Percentiles rank a stretch among this genome's conserved stretches.
These are phyloP conservation scores for Clarias pachynema DNA, from an alignment of 2,797 vertebrate species.

Conservation along the genomic window DNA sequence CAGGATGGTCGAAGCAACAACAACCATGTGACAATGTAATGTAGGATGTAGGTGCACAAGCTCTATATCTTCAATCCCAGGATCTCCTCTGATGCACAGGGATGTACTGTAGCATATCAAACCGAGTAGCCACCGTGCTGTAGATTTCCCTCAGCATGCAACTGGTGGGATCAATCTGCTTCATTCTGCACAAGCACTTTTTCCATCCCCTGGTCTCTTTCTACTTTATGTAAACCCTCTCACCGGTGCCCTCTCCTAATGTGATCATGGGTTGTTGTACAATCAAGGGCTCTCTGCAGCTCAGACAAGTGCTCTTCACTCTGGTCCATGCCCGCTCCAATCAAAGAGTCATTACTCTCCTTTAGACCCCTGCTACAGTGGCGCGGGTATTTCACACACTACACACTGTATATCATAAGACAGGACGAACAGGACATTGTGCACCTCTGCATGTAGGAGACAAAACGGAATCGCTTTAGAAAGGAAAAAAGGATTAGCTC, in stretches of 20 bases:
- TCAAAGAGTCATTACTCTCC: slow-evolving; percentile 71
- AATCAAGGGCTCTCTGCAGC: slow-evolving; percentile 78
- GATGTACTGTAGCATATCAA: slow-evolving; percentile 30
- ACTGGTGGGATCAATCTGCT: slow-evolving; percentile 70
- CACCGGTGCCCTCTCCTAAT: slow-evolving; percentile 76
- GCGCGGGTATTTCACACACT: neutral
- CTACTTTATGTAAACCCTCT: slow-evolving; percentile 69
- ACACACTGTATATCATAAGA: neutral
- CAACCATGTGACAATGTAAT: too few species aligned
- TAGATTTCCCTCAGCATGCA: slow-evolving; percentile 49
- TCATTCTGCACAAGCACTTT: slow-evolving; percentile 61
- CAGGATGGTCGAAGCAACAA: too few species aligned
- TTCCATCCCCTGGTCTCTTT: slow-evolving; percentile 30
- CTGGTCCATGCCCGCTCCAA: slow-evolving; percentile 72
- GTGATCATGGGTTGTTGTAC: slow-evolving; percentile 75
- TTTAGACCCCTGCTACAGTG: slow-evolving; percentile 38
- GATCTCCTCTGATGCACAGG: slow-evolving; percentile 30
- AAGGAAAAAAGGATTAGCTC: neutral
- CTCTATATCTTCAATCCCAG: neutral
- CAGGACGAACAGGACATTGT: neutral
- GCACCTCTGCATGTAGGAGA: neutral
- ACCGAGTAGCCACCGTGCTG: slow-evolving; percentile 57
- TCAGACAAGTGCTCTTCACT: slow-evolving; percentile 75
- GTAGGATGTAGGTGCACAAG: too few species aligned
- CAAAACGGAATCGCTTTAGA: neutral